Conservation (phyloP, 2,888 invertebrate species). For the Coenonympha glycerion region DNA sequence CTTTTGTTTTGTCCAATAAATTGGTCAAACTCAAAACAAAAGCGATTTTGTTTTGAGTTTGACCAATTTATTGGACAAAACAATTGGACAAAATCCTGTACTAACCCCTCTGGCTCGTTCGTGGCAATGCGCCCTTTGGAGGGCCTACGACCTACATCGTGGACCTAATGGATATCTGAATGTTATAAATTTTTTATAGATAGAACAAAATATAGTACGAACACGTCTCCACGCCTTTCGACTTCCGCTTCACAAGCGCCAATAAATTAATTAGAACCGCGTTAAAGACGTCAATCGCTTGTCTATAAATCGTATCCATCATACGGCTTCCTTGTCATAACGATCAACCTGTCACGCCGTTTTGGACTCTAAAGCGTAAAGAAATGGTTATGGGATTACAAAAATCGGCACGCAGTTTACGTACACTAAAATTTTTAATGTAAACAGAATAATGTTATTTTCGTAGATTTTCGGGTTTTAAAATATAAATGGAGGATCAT, state of each 20-base stretch:
- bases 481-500: conserved; percentile 60
- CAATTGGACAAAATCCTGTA: no score
- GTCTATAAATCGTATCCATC: conserved; percentile 43
- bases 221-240: conserved; percentile 43
- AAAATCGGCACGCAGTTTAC: conserved; percentile 69
- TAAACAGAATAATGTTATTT: conserved; percentile 66
- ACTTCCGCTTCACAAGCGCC: conserved; percentile 65
- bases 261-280: conserved; percentile 68
- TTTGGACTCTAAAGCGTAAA: conserved; percentile 41
- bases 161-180: no score
- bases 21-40: no score
- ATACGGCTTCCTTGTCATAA: conserved; percentile 29
- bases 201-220: not conserved
- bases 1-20: no score
- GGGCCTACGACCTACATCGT: no score
- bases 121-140: no score
- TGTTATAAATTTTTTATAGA: not conserved
- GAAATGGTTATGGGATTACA: conserved; percentile 27
- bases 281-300: conserved; percentile 70
- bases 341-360: conserved; percentile 37
- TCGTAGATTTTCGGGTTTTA: conserved; percentile 60
- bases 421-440: conserved; percentile 59
- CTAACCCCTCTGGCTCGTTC: no score
- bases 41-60: no score
- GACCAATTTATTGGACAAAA: no score